phyloP scores from a whole-genome alignment of 2,888 invertebrate species.

The Lordiphosa andalusiaca region DNA sequence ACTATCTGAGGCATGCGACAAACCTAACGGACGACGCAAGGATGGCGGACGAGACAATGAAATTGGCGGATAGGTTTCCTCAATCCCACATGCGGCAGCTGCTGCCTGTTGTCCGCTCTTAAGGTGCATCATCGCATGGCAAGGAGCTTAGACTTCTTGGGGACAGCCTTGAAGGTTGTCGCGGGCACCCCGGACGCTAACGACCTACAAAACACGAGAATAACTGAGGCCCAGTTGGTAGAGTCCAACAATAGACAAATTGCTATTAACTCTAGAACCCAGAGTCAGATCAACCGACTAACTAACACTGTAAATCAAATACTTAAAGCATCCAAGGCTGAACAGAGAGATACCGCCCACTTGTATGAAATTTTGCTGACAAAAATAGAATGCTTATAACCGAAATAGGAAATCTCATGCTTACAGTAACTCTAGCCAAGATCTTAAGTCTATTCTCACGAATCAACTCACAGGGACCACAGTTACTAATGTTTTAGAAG shows the following conservation, averaged over 20 bases:
- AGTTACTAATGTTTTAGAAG: too few relatives aligned
- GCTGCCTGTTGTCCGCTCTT: not conserved
- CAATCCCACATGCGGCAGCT: not conserved
- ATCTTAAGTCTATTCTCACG: too few relatives aligned
- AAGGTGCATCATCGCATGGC: not conserved
- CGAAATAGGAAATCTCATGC: too few relatives aligned
- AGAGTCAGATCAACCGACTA: not conserved
- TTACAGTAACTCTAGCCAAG: too few relatives aligned
- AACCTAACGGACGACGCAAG: not conserved
- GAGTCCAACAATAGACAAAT: constrained; percentile 9
- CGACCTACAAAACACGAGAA: not conserved
- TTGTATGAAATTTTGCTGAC: not conserved
- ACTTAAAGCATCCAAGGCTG: too few relatives aligned
- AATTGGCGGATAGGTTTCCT: constrained; percentile 1
- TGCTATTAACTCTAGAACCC: not conserved
- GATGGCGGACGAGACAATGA: constrained; percentile 1
- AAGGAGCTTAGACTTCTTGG: not conserved
- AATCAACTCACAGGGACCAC: too few relatives aligned
- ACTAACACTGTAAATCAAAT: too few relatives aligned
- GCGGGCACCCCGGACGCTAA: constrained; percentile 8
- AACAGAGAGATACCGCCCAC: not conserved
- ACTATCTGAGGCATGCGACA: not conserved
- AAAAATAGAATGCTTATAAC: constrained; percentile 2
- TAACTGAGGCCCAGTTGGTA: not conserved
- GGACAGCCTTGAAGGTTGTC: constrained; percentile 4